These are phyloP conservation scores for Oryzias sinensis DNA, from an alignment of 2,797 vertebrate genomes.

Conservation along the genomic window DNA sequence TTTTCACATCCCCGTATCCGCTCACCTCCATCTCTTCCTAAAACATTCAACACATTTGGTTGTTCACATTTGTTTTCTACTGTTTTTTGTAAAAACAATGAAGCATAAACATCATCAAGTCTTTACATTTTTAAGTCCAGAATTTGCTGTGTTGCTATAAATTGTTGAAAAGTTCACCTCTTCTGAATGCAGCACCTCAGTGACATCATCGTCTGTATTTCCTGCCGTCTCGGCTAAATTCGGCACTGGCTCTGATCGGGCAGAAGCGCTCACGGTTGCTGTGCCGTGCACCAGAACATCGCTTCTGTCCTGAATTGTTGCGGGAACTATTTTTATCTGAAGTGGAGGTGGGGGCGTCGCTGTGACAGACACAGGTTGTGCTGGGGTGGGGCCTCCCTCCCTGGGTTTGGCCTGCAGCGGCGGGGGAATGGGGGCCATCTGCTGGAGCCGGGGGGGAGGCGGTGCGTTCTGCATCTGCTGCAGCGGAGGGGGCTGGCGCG, in stretches of 20 bases:
- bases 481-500: slow-evolving; percentile 85
- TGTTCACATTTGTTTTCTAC: no score
- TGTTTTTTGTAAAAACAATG: no score
- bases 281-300: slow-evolving; percentile 76
- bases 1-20: slow-evolving; percentile 57
- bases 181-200: slow-evolving; percentile 64
- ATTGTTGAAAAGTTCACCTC: slow-evolving; percentile 46
- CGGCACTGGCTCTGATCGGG: slow-evolving; percentile 63
- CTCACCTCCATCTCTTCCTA: slow-evolving; percentile 86
- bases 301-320: slow-evolving; percentile 73
- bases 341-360: slow-evolving; percentile 80
- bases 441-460: slow-evolving; percentile 71
- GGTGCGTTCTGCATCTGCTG: slow-evolving; percentile 88
- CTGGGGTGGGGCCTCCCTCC: slow-evolving; percentile 52
- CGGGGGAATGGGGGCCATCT: slow-evolving; percentile 83
- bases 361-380: slow-evolving; percentile 40
- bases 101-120: no score
- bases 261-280: slow-evolving; percentile 23
- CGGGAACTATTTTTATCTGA: slow-evolving; percentile 86
- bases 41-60: not conserved
- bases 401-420: slow-evolving; percentile 85
- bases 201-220: slow-evolving; percentile 56
- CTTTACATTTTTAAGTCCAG: no score
- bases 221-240: slow-evolving; percentile 46
- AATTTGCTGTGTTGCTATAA: not conserved